Conservation (phyloP, 1,140 invertebrate genomes). For the Anastrepha obliqua region DNA sequence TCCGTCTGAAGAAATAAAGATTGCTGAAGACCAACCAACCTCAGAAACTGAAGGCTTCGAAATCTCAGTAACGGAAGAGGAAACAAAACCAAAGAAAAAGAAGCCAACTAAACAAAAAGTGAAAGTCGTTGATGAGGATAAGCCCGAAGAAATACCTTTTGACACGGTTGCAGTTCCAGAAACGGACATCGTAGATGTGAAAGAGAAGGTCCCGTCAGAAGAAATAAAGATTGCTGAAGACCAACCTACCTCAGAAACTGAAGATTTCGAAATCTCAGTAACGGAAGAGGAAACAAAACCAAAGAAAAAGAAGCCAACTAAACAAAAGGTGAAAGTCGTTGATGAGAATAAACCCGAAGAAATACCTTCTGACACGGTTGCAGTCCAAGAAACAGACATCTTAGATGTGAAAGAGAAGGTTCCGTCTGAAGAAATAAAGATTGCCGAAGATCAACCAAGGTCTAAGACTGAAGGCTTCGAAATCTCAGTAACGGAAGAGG, state of each 20-base stretch:
- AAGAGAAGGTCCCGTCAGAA: background rate
- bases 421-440: background rate
- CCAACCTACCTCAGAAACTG: background rate
- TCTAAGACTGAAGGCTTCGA: background rate
- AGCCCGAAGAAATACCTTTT: background rate
- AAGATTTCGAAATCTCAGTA: background rate
- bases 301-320: slow-evolving; percentile 42
- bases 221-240: background rate
- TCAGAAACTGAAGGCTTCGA: background rate
- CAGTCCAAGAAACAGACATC: background rate
- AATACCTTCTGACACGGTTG: background rate
- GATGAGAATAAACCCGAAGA: slow-evolving; percentile 16
- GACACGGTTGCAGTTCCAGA: background rate
- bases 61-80: background rate
- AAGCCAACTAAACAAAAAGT: slow-evolving; percentile 50
- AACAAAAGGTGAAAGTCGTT: slow-evolving; percentile 31
- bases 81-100: slow-evolving; percentile 8
- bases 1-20: background rate
- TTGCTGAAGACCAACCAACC: background rate
- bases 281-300: background rate
- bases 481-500: background rate
- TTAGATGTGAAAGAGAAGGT: background rate
- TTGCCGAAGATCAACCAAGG: background rate
- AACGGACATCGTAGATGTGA: background rate
- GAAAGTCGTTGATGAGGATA: slow-evolving; percentile 32